Conservation (phyloP, 2,113 vertebrate genomes). For the Anolis carolinensis region DNA sequence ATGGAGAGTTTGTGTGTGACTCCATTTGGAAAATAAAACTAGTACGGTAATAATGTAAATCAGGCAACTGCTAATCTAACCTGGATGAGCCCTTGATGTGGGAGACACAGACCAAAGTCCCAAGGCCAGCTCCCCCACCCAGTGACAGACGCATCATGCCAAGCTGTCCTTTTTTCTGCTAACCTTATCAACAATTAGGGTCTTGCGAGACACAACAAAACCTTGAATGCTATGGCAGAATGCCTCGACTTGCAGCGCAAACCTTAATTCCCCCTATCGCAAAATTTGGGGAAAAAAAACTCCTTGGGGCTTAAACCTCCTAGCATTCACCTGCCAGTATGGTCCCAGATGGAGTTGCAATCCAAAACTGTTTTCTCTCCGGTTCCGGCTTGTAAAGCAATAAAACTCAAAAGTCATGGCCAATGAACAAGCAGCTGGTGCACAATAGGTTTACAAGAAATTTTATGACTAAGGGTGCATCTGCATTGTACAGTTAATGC, state of each 20-base stretch:
- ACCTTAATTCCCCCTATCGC: not conserved
- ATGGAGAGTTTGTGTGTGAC: too few relatives aligned
- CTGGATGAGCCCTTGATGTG: not conserved
- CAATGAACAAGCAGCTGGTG: too few relatives aligned
- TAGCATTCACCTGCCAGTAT: not conserved
- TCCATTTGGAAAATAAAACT: not conserved
- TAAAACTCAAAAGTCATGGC: too few relatives aligned
- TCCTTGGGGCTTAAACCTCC: not conserved
- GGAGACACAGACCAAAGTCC: slow-evolving; percentile 8
- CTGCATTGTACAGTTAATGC: too few relatives aligned
- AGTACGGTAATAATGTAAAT: too few relatives aligned
- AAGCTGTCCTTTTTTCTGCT: not conserved
- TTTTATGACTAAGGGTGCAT: too few relatives aligned
- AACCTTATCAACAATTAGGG: slow-evolving; percentile 9
- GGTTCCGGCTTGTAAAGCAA: too few relatives aligned
- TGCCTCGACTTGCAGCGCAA: not conserved
- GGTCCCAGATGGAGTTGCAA: not conserved
- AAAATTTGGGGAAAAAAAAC: not conserved
- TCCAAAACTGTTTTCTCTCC: not conserved
- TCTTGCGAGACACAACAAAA: slow-evolving; percentile 22
- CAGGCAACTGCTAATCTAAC: not conserved
- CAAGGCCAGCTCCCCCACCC: not conserved
- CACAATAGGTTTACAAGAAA: too few relatives aligned
- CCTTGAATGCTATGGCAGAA: not conserved
- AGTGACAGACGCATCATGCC: not conserved